Conservation (phyloP, 2,797 vertebrate genomes). For the Bradypodion pumilum region DNA sequence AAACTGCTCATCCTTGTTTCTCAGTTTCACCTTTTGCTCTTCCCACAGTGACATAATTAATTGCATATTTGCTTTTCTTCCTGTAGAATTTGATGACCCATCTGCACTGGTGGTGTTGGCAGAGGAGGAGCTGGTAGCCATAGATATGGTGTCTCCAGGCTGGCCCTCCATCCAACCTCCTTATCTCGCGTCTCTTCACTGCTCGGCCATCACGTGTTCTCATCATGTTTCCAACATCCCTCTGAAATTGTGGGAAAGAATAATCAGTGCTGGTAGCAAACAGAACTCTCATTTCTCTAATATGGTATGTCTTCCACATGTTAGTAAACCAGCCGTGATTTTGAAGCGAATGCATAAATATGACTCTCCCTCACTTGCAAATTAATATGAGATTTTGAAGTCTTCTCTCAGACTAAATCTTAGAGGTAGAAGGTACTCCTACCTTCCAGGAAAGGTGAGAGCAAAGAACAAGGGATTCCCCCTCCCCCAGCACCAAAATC, state of each 20-base stretch:
- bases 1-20: not conserved
- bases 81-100: conserved; percentile 81
- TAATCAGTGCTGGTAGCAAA: conserved; percentile 84
- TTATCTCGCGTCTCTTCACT: conserved; percentile 95
- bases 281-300: conserved; percentile 89
- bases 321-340: not conserved
- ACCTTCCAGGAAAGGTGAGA: not conserved
- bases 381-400: not conserved
- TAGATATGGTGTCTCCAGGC: conserved; percentile 87
- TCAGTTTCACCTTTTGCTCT: too few species aligned
- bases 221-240: conserved; percentile 95
- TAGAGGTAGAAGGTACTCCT: not conserved
- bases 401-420: not conserved
- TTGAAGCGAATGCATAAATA: not conserved
- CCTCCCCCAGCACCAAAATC: not conserved
- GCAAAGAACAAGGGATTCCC: not conserved
- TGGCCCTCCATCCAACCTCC: conserved; percentile 94
- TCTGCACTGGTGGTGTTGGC: conserved; percentile 92
- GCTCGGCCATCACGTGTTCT: conserved; percentile 98
- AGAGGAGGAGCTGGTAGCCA: conserved; percentile 94
- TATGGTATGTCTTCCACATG: conserved; percentile 76
- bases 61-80: conserved; percentile 26
- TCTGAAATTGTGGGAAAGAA: conserved; percentile 93
- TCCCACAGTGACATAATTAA: not conserved
- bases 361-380: not conserved